Percentiles rank a stretch among this genome's conserved stretches.
phyloP scores from a whole-genome alignment of 1,140 invertebrate genomes.

The Caligus rogercresseyi region DNA sequence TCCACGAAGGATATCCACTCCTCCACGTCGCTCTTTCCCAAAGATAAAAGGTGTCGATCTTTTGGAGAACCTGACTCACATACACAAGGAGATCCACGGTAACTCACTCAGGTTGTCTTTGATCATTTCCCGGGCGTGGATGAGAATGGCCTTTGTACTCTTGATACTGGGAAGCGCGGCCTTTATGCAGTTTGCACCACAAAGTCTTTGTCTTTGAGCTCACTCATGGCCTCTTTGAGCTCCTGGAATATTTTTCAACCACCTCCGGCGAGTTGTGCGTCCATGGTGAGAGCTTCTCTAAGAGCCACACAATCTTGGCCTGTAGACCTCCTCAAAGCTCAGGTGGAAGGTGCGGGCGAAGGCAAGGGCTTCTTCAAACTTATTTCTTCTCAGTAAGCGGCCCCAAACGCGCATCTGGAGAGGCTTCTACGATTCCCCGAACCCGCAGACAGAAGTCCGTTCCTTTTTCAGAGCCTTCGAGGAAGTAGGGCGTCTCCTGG shows the following conservation, averaged over 20 bases:
- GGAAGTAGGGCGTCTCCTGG: background rate
- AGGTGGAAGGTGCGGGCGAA: slow-evolving; percentile 21
- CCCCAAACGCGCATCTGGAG: slow-evolving; percentile 6
- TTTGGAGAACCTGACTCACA: slow-evolving; percentile 2
- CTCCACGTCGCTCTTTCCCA: background rate
- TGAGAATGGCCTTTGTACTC: slow-evolving; percentile 4
- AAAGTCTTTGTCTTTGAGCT: slow-evolving; percentile 18
- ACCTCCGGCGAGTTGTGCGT: background rate
- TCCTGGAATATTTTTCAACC: background rate
- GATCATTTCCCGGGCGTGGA: slow-evolving; percentile 18
- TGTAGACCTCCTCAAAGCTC: slow-evolving; percentile 17
- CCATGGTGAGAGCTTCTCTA: slow-evolving; percentile 21
- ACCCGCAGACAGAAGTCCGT: background rate
- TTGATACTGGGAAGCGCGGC: slow-evolving; percentile 19
- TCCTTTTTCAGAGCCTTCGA: background rate
- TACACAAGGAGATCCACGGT: background rate
- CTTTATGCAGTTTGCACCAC: slow-evolving; percentile 21
- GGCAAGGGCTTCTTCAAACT: slow-evolving; percentile 20
- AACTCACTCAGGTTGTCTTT: background rate
- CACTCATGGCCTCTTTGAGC: slow-evolving; percentile 10
- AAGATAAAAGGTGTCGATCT: background rate
- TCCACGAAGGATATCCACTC: slow-evolving; percentile 4
- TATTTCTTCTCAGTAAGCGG: slow-evolving; percentile 19
- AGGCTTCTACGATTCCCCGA: background rate
- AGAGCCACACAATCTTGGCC: slow-evolving; percentile 20